A percentile compares a stretch with the other conserved stretches of the same genome.
Conservation (phyloP, 2,113 vertebrate genomes). For the Apaloderma vittatum region DNA sequence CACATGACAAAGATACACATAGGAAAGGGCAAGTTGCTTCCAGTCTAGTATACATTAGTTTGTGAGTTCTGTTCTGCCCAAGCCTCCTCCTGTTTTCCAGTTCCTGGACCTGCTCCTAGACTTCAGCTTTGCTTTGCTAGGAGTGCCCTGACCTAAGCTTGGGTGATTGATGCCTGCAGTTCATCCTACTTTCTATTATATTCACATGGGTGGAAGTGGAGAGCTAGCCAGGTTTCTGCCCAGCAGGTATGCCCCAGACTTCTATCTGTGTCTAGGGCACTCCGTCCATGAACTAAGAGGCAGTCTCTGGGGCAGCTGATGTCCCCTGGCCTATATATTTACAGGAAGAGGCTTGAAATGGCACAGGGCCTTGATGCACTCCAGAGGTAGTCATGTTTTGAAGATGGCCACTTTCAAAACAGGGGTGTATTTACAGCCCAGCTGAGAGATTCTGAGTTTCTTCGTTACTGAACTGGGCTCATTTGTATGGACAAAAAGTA, state of each 20-base stretch:
- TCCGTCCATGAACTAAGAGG: not conserved
- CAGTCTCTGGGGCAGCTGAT: not conserved
- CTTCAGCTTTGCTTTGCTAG: not conserved
- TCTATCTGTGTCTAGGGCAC: not conserved
- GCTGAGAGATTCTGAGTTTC: not conserved
- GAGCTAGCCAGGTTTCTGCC: not conserved
- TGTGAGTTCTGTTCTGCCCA: not conserved
- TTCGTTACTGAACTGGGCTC: not conserved
- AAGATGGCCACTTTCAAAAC: not conserved
- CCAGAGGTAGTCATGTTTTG: not conserved
- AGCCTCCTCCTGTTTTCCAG: not conserved
- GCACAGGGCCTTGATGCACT: not conserved
- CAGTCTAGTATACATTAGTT: not conserved
- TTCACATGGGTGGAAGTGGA: not conserved
- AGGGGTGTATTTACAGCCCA: not conserved
- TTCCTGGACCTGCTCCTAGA: not conserved
- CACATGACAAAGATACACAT: not conserved
- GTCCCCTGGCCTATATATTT: not conserved
- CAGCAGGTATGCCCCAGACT: not conserved
- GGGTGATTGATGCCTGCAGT: not conserved
- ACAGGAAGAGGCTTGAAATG: not conserved
- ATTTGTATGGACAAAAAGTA: rapidly evolving
- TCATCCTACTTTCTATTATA: not conserved
- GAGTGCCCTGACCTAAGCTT: not conserved
- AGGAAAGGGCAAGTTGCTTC: not conserved